Conservation (phyloP, 2,888 invertebrate species). For the Tetragnatha montana region DNA sequence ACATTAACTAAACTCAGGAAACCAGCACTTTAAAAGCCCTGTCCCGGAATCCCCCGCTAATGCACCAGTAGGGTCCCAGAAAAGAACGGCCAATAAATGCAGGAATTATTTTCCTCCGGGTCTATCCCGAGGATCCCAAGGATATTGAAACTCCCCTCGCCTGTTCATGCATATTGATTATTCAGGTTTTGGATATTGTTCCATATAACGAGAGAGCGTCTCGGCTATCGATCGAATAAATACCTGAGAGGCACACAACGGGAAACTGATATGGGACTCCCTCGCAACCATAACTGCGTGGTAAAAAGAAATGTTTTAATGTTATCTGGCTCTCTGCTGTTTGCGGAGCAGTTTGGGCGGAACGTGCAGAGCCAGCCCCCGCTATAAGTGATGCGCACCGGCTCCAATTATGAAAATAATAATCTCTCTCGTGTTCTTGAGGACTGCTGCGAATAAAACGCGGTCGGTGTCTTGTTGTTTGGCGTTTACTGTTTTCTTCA, state of each 20-base stretch:
- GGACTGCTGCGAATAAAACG: slow-evolving; percentile 3
- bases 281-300: slow-evolving; percentile 26
- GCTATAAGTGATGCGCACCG: slow-evolving; percentile 27
- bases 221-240: slow-evolving; percentile 49
- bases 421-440: slow-evolving; percentile 6
- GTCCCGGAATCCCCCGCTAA: slow-evolving; percentile 1
- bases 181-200: slow-evolving; percentile 48
- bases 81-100: slow-evolving; percentile 34
- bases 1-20: neutral
- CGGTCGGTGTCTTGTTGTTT: neutral
- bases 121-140: neutral
- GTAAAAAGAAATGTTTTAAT: slow-evolving; percentile 53
- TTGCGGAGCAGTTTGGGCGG: slow-evolving; percentile 15
- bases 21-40: neutral
- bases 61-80: neutral
- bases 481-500: neutral
- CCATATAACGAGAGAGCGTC: slow-evolving; percentile 12
- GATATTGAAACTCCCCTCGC: slow-evolving; percentile 47
- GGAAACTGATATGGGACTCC: slow-evolving; percentile 49
- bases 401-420: slow-evolving; percentile 34
- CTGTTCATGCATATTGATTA: slow-evolving; percentile 57
- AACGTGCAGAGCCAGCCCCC: slow-evolving; percentile 13
- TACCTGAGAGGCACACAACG: slow-evolving; percentile 55
- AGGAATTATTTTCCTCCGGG: slow-evolving; percentile 28
- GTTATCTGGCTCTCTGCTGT: slow-evolving; percentile 22